Evolutionary conservation across 2,888 invertebrate species (phyloP).

Genomic region (Dinocampus coccinellae): DNA sequence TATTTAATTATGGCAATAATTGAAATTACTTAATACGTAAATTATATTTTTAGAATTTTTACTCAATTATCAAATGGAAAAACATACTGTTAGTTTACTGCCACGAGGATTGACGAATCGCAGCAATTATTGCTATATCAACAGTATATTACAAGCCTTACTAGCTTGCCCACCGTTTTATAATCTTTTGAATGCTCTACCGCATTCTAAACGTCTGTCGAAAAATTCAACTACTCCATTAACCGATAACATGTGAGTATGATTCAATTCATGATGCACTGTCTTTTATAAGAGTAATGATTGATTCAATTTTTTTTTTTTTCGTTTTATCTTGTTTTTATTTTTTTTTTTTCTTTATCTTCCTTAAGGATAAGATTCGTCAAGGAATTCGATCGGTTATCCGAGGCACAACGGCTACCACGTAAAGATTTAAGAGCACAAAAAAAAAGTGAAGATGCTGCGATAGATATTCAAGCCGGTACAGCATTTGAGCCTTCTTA

Average conservation of each 20-base stretch:
- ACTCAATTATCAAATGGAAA: conserved; percentile 81
- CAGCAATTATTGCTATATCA: conserved; percentile 97
- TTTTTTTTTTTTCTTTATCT: too few species aligned
- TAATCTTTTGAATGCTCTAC: conserved; percentile 86
- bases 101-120: conserved; percentile 94
- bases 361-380: conserved; percentile 86
- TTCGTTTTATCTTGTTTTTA: conserved; percentile 29
- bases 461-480: conserved; percentile 76
- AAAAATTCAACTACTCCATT: conserved; percentile 80
- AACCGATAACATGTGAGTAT: conserved; percentile 91
- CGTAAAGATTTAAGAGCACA: conserved; percentile 65
- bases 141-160: conserved; percentile 93
- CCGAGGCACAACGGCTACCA: conserved; percentile 72
- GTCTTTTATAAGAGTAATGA: not conserved
- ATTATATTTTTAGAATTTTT: conserved; percentile 85
- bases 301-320: conserved; percentile 28
- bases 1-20: not conserved
- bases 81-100: conserved; percentile 82
- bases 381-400: conserved; percentile 81
- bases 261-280: not conserved
- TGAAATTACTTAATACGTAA: too few species aligned
- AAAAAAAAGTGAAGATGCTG: conserved; percentile 69
- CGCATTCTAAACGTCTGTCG: conserved; percentile 73
- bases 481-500: conserved; percentile 91
- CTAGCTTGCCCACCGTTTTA: conserved; percentile 96